Evolutionary conservation across 1,140 invertebrate species (phyloP).

Genomic region (Monochamus saltuarius): DNA sequence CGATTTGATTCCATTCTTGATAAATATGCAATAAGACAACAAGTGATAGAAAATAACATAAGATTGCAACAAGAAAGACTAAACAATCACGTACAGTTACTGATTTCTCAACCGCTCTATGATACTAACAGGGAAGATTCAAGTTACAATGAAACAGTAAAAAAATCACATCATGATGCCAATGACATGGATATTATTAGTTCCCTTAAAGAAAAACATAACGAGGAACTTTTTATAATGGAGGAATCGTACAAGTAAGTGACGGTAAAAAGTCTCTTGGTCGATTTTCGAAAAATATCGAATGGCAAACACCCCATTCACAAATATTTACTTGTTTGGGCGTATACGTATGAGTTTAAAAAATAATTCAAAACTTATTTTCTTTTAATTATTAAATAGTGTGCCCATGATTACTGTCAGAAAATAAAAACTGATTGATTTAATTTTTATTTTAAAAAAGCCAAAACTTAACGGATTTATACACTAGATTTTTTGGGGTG

Average conservation of each 20-base stretch:
- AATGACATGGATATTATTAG: conserved; percentile 38
- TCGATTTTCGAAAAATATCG: not conserved
- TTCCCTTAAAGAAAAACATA: conserved; percentile 52
- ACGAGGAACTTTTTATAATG: conserved; percentile 56
- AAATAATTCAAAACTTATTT: too few species aligned
- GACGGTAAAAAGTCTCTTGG: not conserved
- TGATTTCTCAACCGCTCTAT: conserved; percentile 46
- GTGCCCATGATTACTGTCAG: too few species aligned
- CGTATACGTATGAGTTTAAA: too few species aligned
- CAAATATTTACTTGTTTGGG: too few species aligned
- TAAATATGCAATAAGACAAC: conserved; percentile 54
- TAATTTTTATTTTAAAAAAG: too few species aligned
- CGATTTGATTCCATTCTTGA: conserved; percentile 54
- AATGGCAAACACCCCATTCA: not conserved
- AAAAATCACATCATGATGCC: too few species aligned
- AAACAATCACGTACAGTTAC: conserved; percentile 55
- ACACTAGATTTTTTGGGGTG: too few species aligned
- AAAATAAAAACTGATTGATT: too few species aligned
- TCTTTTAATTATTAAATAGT: too few species aligned
- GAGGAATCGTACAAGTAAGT: conserved; percentile 56
- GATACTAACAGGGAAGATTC: too few species aligned
- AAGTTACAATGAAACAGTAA: too few species aligned
- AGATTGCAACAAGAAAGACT: conserved; percentile 56
- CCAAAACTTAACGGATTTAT: too few species aligned
- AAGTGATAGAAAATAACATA: conserved; percentile 55